These are phyloP conservation scores for Psammodynastes pulverulentus DNA, from an alignment of 2,113 vertebrate species.

Conservation along the genomic window DNA sequence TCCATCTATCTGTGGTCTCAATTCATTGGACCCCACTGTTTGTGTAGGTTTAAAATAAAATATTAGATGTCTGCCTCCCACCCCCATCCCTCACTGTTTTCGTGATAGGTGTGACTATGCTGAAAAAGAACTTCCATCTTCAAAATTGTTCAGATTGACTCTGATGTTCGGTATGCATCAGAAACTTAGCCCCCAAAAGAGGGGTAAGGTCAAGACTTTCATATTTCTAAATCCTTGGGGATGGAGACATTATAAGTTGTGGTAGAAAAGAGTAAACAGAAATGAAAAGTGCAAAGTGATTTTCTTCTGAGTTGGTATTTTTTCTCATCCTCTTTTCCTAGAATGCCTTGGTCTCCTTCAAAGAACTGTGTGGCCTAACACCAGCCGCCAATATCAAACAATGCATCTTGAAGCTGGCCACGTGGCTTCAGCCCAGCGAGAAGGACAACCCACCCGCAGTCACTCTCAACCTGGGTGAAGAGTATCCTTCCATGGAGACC, in stretches of 20 bases:
- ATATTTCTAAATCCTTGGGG: background rate
- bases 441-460: conserved; percentile 75
- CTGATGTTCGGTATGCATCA: background rate
- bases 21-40: background rate
- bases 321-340: conserved; percentile 52
- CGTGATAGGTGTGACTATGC: background rate
- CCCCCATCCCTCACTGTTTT: background rate
- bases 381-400: conserved; percentile 93
- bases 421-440: conserved; percentile 88
- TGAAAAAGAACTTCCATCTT: background rate
- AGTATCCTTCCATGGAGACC: conserved; percentile 87
- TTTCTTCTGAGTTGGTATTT: no score
- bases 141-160: background rate
- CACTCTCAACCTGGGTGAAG: conserved; percentile 82
- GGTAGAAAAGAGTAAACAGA: background rate
- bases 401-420: conserved; percentile 85
- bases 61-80: background rate
- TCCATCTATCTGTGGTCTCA: background rate
- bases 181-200: background rate
- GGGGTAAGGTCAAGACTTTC: background rate
- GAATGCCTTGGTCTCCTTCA: conserved; percentile 92
- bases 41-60: background rate
- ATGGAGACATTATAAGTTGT: background rate
- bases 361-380: conserved; percentile 88
- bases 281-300: fast-evolving